Percentiles rank a stretch among this genome's conserved stretches.
These are phyloP conservation scores for Notospermus geniculatus DNA, from an alignment of 1,140 invertebrate species.

Conservation along the genomic window DNA sequence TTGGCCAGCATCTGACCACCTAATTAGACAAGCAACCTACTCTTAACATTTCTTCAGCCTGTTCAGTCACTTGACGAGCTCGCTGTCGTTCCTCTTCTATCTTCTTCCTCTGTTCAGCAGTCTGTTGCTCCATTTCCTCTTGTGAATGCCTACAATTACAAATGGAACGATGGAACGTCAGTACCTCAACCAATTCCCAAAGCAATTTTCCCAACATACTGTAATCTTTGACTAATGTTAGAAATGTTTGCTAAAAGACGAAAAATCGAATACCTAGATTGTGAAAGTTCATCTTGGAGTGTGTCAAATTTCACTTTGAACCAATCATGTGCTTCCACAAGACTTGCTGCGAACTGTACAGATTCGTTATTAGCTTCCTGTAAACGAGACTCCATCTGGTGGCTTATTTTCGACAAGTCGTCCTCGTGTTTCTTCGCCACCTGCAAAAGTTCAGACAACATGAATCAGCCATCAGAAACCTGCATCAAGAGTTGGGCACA, in stretches of 20 bases:
- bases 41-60: constrained; percentile 47
- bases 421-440: constrained; percentile 33
- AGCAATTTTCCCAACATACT: too few species aligned
- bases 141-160: constrained; percentile 32
- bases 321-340: constrained; percentile 45
- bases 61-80: constrained; percentile 39
- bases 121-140: constrained; percentile 35
- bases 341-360: constrained; percentile 30
- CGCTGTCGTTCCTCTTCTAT: constrained; percentile 36
- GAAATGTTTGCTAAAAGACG: too few species aligned
- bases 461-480: too few species aligned
- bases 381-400: constrained; percentile 33
- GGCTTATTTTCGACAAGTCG: constrained; percentile 31
- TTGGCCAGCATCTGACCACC: too few species aligned
- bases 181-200: not conserved
- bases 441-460: constrained; percentile 24
- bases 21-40: constrained; percentile 23
- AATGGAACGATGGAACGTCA: too few species aligned
- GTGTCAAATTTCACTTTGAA: constrained; percentile 49
- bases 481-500: too few species aligned
- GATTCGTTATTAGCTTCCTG: constrained; percentile 44
- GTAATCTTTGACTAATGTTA: too few species aligned
- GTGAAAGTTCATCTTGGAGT: constrained; percentile 39
- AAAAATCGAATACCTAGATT: too few species aligned
- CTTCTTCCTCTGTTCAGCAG: constrained; percentile 31